Evolutionary conservation across 2,113 vertebrate genomes (phyloP).

Genomic region (Larimichthys crocea): DNA sequence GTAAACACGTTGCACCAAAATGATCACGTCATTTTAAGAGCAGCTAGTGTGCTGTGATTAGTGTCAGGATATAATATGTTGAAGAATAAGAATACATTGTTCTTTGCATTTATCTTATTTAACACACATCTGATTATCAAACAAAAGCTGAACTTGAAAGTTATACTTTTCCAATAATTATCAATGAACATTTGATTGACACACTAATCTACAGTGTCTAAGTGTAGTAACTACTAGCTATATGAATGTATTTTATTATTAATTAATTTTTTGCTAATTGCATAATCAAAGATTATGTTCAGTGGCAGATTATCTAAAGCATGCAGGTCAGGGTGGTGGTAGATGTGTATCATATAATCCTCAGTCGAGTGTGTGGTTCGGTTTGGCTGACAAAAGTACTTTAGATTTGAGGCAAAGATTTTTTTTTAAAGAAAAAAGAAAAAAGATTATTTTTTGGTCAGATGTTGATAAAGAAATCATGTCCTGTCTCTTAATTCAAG

Average conservation of each 20-base stretch:
- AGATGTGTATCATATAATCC: too few relatives aligned
- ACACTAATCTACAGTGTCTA: too few relatives aligned
- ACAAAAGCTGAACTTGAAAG: background rate
- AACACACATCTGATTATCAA: background rate
- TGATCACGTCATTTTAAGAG: conserved; percentile 27
- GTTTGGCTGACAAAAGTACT: too few relatives aligned
- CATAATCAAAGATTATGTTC: background rate
- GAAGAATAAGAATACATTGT: background rate
- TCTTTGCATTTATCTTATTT: background rate
- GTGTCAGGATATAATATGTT: background rate
- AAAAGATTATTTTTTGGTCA: background rate
- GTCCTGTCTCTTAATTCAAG: background rate
- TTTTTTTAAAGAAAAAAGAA: too few relatives aligned
- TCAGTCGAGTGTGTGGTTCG: background rate
- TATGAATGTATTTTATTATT: background rate
- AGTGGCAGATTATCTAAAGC: too few relatives aligned
- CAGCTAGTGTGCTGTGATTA: conserved; percentile 9
- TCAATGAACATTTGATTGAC: background rate
- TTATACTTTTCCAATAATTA: background rate
- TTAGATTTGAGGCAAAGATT: background rate
- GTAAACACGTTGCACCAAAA: conserved; percentile 55
- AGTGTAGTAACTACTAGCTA: background rate
- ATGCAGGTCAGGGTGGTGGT: too few relatives aligned
- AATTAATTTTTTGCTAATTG: background rate
- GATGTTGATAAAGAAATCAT: background rate